Conservation (phyloP, 2,113 vertebrate genomes). For the Neoarius graeffei region DNA sequence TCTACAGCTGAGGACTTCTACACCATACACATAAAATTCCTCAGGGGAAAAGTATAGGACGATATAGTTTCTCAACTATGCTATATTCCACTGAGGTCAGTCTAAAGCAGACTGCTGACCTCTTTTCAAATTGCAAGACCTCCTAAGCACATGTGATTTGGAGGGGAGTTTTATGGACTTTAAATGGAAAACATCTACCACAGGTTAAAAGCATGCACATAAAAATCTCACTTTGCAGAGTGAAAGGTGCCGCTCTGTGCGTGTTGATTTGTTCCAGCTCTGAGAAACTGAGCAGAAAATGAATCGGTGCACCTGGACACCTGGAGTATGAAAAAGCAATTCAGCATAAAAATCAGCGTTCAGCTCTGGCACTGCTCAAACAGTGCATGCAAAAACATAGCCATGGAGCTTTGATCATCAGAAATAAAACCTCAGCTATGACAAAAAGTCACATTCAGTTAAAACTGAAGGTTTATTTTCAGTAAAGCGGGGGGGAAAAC, state of each 20-base stretch:
- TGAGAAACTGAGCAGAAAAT: constrained; percentile 28
- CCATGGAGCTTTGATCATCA: constrained; percentile 20
- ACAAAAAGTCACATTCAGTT: background rate
- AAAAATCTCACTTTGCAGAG: constrained; percentile 5
- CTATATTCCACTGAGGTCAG: background rate
- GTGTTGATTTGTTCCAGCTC: constrained; percentile 35
- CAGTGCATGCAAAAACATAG: background rate
- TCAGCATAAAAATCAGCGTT: background rate
- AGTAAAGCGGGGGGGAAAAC: background rate
- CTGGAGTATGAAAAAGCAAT: background rate
- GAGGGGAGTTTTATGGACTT: background rate
- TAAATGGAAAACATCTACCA: constrained; percentile 31
- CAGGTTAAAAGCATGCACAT: constrained; percentile 21
- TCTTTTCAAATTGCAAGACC: background rate
- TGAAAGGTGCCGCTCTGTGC: background rate
- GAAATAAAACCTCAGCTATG: constrained; percentile 10
- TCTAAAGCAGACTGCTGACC: background rate
- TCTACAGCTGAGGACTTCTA: background rate
- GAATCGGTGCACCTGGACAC: constrained; percentile 25
- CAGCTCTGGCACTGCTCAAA: background rate
- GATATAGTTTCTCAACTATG: background rate
- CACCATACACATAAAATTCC: background rate
- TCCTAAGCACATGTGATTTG: constrained; percentile 1
- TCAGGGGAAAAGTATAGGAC: background rate
- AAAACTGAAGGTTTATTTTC: background rate